Base-by-base conservation (phyloP, 2,797 vertebrate species). In the Spizella passerina region DNA sequence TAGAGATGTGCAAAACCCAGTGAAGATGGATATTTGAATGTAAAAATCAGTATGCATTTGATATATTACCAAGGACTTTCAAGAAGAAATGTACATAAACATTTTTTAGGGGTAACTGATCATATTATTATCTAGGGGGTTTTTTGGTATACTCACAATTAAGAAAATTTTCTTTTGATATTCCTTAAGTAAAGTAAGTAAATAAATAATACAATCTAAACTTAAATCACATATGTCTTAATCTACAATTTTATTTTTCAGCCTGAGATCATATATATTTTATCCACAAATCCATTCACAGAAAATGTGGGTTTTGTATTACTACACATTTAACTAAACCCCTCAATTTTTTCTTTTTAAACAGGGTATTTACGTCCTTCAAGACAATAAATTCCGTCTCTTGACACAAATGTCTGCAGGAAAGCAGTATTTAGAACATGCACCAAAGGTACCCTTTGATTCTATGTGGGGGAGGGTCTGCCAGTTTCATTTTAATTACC, bases 331-430 rank as follows among this genome's bases (percentile, higher is more conserved):
- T 59, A 82, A 63, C 34, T 76, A 66, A 82, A 47, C 12, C 8
- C 3, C 4, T 3, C 3, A 9, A 1, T 78, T 13, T 65, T 47
- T 46, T 91, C 86, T 92, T 96, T 86, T 64, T 65, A 72, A 92
- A 89, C 95, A 99, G 99, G 99, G 99, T 75, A 99, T 99, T 96
- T 99, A 99, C 88, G 99, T 99, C 78, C 99, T 99, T 89, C 99
- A 99, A 96, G 99, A 99, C 96, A 99, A 99, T 96, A 99, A 98
- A 97, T 99, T 99, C 93, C 98, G 99, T 44, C 97, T 99, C 61
- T 97, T 99, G 96, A 98, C 98, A 91, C 99, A 99, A 85, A 98
- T 99, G 94, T 99, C 99, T 90, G 97, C 98, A 81, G 99, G 99
- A 90, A 99, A 99, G 95, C 99, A 99, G 94, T 99, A 99, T 96